Percentiles rank a stretch among this genome's conserved stretches.
Evolutionary conservation across 2,888 invertebrate species (phyloP).

Genomic region (Drosophila incognita): DNA sequence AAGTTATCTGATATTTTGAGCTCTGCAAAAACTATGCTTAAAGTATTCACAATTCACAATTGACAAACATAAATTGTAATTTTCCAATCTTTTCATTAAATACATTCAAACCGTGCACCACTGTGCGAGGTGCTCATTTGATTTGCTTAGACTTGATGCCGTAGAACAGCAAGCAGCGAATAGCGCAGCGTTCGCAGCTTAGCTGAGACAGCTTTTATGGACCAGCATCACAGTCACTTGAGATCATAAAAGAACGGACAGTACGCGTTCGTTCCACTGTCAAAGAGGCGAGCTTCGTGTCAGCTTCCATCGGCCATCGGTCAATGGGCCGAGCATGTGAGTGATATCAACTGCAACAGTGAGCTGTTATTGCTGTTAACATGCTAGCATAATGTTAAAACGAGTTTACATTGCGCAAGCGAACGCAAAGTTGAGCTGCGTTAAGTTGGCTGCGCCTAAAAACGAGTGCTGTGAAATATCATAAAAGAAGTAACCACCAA

Average conservation of each 20-base stretch:
- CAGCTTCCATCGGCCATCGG: conserved; percentile 42
- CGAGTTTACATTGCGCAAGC: conserved; percentile 5
- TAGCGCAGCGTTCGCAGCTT: not conserved
- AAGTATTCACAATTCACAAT: not conserved
- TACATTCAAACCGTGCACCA: conserved; percentile 5
- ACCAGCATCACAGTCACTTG: conserved; percentile 37
- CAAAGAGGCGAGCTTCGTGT: conserved; percentile 29
- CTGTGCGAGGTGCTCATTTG: conserved; percentile 31
- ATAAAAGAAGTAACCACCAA: not conserved
- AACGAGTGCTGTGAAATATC: conserved; percentile 3
- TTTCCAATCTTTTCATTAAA: not conserved
- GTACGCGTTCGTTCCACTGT: conserved; percentile 36
- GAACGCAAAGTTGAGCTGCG: conserved; percentile 9
- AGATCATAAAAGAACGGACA: conserved; percentile 37
- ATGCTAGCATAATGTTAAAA: conserved; percentile 9
- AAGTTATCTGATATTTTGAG: not conserved
- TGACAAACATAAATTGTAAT: not conserved
- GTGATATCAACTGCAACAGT: conserved; percentile 29
- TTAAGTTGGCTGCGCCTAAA: conserved; percentile 18
- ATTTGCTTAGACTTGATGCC: conserved; percentile 48
- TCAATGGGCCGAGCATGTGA: conserved; percentile 19
- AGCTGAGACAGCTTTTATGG: conserved; percentile 41
- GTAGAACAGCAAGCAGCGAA: conserved; percentile 44
- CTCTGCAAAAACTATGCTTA: not conserved
- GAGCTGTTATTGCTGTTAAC: conserved; percentile 9